Evolutionary conservation across 1,140 invertebrate species (phyloP).

Genomic region (Rhizoglyphus robini): DNA sequence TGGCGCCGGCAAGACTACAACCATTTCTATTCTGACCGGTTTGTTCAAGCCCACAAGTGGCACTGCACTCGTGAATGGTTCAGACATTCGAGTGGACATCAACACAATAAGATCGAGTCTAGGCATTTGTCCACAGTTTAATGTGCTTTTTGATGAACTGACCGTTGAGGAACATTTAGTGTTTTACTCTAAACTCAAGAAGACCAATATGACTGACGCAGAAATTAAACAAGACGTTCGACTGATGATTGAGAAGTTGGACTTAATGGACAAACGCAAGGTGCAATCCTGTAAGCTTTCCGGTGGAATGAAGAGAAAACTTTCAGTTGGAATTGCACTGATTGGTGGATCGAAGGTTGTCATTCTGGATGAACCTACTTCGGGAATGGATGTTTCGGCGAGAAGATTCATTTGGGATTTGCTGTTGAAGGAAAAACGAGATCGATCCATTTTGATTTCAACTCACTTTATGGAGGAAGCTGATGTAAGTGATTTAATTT

Average conservation of each 20-base stretch:
- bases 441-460: slow-evolving; percentile 72
- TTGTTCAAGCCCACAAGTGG: slow-evolving; percentile 53
- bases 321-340: slow-evolving; percentile 71
- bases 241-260: slow-evolving; percentile 31
- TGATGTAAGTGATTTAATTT: slow-evolving; percentile 39
- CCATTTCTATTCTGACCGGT: slow-evolving; percentile 51
- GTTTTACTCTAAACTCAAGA: slow-evolving; percentile 18
- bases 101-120: slow-evolving; percentile 48
- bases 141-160: slow-evolving; percentile 20
- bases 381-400: slow-evolving; percentile 43
- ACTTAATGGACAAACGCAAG: slow-evolving; percentile 45
- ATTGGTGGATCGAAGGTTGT: slow-evolving; percentile 42
- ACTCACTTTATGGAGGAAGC: slow-evolving; percentile 99
- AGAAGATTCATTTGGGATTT: slow-evolving; percentile 33
- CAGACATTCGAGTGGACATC: slow-evolving; percentile 44
- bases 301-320: slow-evolving; percentile 69
- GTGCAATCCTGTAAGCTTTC: slow-evolving; percentile 58
- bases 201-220: background rate
- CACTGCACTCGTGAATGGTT: slow-evolving; percentile 51
- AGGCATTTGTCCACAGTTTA: slow-evolving; percentile 71
- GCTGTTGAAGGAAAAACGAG: slow-evolving; percentile 18
- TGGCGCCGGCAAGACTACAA: slow-evolving; percentile 51
- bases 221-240: slow-evolving; percentile 2
- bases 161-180: slow-evolving; percentile 22
- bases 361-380: slow-evolving; percentile 35